These are phyloP conservation scores for Drosophila affinis DNA, from an alignment of 2,888 invertebrate genomes.

Conservation along the genomic window DNA sequence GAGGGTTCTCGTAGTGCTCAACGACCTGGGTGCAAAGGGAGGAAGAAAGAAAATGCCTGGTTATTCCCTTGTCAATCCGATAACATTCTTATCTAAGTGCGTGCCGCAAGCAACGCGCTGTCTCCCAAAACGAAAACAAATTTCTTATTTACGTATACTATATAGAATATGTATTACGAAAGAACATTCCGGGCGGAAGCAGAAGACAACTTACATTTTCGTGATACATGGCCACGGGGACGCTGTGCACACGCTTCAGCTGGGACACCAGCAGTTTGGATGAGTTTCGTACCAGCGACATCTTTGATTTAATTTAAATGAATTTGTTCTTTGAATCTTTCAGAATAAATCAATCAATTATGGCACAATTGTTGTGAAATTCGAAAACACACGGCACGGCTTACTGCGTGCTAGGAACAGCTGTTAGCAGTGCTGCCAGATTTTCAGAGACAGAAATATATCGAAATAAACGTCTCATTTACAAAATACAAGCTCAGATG, in stretches of 20 bases:
- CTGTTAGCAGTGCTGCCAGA: no score
- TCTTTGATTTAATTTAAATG: slow-evolving; percentile 34
- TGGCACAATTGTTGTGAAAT: slow-evolving; percentile 67
- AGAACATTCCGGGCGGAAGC: slow-evolving; percentile 45
- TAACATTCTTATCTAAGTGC: slow-evolving; percentile 42
- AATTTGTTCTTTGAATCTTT: slow-evolving; percentile 9
- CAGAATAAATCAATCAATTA: slow-evolving; percentile 25
- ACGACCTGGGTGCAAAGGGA: slow-evolving; percentile 88
- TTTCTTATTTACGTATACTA: slow-evolving; percentile 38
- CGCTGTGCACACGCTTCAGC: slow-evolving; percentile 82
- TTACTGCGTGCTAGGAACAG: no score
- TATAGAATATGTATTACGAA: slow-evolving; percentile 62
- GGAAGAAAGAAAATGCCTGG: slow-evolving; percentile 6
- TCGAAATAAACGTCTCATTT: no score
- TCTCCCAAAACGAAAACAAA: slow-evolving; percentile 38
- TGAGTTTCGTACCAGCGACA: slow-evolving; percentile 81
- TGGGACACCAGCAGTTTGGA: slow-evolving; percentile 75
- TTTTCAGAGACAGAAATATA: no score
- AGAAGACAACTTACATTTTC: slow-evolving; percentile 87
- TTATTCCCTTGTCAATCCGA: slow-evolving; percentile 27
- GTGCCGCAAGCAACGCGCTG: slow-evolving; percentile 16
- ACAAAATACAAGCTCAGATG: no score
- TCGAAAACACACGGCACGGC: neutral
- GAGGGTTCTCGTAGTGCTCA: slow-evolving; percentile 99
- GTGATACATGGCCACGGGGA: slow-evolving; percentile 88